Base-by-base conservation (phyloP, 1,140 invertebrate species). In the Teleopsis dalmanni region DNA sequence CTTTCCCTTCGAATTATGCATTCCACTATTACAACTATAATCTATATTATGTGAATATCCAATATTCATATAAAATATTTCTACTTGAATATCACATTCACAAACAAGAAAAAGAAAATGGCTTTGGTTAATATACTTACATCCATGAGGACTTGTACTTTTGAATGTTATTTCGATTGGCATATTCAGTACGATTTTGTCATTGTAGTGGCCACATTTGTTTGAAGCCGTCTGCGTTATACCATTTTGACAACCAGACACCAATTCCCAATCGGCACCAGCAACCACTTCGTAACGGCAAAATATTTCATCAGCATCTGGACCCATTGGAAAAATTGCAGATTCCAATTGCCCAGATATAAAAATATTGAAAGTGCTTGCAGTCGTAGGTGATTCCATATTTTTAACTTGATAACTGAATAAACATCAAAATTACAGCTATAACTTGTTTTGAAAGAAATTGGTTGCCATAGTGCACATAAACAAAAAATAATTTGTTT, bases 161-260 rank as follows among this genome's bases (percentile, higher is more conserved):
- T 59, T 66, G 47, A 60, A 73, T 11, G 65, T 63, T 14, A 64
- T 53, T 41, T 72, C 71, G n/a, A 72, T 57, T 23, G 72, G 72
- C 61, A 73, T 65, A 42, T 69, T 71, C 36, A 73, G 64, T 3
- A 69, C 57, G 27, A 72, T 62, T 33, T 62, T 58, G n/a, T 71
- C 62, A 35, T 66, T 67, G 10, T 64, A 66, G 41, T 57, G 48
- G 2, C 55, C 53, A 33, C 45, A 51, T 11, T 58, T 56, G 22
- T 60, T 57, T 7, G 58, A 60, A 13, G 65, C 59, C 40, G 59
- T 49, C 50, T 73, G 71, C 3, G 68, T 68, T n/a, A 73, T 56
- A 16, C 70, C 71, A 23, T 62, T 57, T 27, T 63, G 58, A 4
- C 56, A 35, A 0, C 71, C 71, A 4, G 62, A 60, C 21, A 58